A percentile compares a stretch with the other conserved stretches of the same genome.
phyloP scores from a whole-genome alignment of 2,888 invertebrate genomes.

The Mimachlamys varia region DNA sequence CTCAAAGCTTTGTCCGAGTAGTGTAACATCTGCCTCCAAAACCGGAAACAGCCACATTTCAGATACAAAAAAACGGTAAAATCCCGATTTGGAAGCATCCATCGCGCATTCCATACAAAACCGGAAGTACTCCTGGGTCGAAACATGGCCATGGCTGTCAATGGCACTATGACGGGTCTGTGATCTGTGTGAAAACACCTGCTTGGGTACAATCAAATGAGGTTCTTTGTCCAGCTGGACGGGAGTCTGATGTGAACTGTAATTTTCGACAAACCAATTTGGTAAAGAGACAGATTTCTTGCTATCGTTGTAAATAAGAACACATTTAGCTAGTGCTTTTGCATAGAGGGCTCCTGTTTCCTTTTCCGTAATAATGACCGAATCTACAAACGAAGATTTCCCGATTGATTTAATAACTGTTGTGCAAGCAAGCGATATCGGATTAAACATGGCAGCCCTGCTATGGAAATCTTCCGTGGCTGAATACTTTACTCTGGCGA shows the following conservation, averaged over 20 bases:
- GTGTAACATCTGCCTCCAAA: neutral
- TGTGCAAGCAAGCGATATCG: neutral
- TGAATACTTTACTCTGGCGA: neutral
- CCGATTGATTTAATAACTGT: neutral
- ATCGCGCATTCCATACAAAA: conserved; percentile 20
- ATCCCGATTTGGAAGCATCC: neutral
- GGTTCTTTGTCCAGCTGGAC: neutral
- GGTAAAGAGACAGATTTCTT: neutral
- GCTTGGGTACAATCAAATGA: neutral
- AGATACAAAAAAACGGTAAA: neutral
- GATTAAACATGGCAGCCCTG: neutral
- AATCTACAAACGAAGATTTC: neutral
- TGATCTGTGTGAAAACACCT: neutral
- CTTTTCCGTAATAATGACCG: neutral
- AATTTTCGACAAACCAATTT: neutral
- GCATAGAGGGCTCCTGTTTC: neutral
- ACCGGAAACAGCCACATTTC: neutral
- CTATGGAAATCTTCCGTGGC: neutral
- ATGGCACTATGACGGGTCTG: neutral
- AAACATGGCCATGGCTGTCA: neutral
- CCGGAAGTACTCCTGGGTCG: neutral
- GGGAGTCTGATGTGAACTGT: neutral
- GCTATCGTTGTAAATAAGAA: neutral
- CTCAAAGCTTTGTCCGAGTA: neutral
- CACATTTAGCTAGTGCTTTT: neutral